These are phyloP conservation scores for Eutolmus rufibarbis DNA, from an alignment of 2,888 invertebrate species.

Conservation along the genomic window DNA sequence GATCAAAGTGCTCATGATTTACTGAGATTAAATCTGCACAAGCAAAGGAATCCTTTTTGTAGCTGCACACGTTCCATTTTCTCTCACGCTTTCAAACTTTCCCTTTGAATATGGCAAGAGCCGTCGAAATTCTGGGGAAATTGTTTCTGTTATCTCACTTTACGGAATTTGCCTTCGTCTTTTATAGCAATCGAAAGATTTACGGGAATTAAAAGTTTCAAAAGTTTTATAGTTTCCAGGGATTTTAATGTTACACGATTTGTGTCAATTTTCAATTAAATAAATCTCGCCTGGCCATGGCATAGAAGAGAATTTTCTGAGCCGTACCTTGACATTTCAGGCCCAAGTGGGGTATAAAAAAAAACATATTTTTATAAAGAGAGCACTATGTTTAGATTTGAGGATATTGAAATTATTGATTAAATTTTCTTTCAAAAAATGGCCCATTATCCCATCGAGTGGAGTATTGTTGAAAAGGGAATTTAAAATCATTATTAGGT, in stretches of 20 bases:
- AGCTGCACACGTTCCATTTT: background rate
- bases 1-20: background rate
- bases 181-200: background rate
- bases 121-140: background rate
- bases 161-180: background rate
- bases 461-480: too few species aligned
- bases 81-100: background rate
- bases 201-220: constrained; percentile 5
- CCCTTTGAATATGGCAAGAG: background rate
- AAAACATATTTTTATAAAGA: background rate
- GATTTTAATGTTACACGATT: background rate
- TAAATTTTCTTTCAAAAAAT: too few species aligned
- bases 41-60: background rate
- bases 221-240: constrained; percentile 2
- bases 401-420: too few species aligned
- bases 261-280: background rate
- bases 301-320: background rate
- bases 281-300: background rate
- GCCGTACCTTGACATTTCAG: background rate
- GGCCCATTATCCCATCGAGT: too few species aligned
- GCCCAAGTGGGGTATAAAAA: background rate
- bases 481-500: too few species aligned
- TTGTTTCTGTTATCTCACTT: background rate
- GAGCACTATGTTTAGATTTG: too few species aligned
- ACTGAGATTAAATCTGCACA: background rate